Evolutionary conservation across 2,888 invertebrate genomes (phyloP), one percentile per base, ranked within the genome.

Genomic region (Cyclophora punctaria): DNA sequence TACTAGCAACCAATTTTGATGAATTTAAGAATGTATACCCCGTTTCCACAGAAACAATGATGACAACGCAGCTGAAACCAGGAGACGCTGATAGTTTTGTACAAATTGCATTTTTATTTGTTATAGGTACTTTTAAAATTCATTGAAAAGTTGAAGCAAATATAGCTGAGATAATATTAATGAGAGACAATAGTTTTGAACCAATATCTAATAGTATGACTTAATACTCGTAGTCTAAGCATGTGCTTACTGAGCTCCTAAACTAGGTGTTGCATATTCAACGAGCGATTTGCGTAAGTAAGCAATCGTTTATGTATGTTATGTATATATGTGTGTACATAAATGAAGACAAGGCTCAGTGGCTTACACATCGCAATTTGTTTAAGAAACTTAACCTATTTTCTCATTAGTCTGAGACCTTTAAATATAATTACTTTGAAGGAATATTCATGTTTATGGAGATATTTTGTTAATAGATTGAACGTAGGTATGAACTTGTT

Each of bases 251-350:
- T 78, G 81, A 83, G 80, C 83, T 80, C 72, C 82, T 71, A 80
- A 83, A 87, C 86, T 83, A 85, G 79, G 73, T 73, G 79, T 83
- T 87, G 83, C 86, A 86, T 87, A 87, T 87, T 87, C 87, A 87
- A 82, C 79, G 83, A 80, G 80, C 78, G 84, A 87, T 87, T 87
- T 87, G 85, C 85, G 81, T 87, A 84, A 77, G 84, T 83, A 86
- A 86, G 81, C 86, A 87, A 81, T 83, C 76, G 83, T 79, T 80
- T 82, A 78, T 75, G 66, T 59, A 59, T 58, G 61, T 80, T 82
- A 78, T 75, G 66, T 59, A 59, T 58, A 59, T 44, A 43, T 7
- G 4, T 43, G 7, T 3, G 43, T 77, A 82, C 78, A 79, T 81
- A 80, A 78, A 76, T 69, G 69, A 69, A 70, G 72, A 69, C 74